A percentile compares a stretch with the other conserved stretches of the same genome.
Evolutionary conservation across 35 echinoderm and acorn worm species (phyloP).

Genomic region (Holothuria glaberrima): DNA sequence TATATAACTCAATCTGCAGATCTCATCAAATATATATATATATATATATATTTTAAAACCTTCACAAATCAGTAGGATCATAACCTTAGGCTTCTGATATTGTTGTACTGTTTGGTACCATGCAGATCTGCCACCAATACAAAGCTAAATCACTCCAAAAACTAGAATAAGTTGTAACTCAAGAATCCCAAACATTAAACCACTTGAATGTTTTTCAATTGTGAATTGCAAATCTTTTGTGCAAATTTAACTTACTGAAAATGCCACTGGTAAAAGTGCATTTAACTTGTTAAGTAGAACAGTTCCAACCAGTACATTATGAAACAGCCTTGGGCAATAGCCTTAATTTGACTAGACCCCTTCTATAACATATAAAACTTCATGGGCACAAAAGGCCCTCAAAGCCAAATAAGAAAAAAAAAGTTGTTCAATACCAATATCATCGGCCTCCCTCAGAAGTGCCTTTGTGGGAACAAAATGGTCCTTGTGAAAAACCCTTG

Average conservation of each 20-base stretch:
- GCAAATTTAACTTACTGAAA: conserved; percentile 30
- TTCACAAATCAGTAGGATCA: too few relatives aligned
- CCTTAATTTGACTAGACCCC: conserved; percentile 12
- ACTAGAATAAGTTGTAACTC: too few relatives aligned
- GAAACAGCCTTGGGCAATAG: conserved; percentile 44
- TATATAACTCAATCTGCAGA: too few relatives aligned
- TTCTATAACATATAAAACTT: neutral
- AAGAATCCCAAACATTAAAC: neutral
- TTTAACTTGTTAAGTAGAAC: conserved; percentile 35
- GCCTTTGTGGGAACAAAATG: conserved; percentile 31
- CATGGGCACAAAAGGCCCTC: conserved; percentile 21
- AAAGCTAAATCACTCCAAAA: too few relatives aligned
- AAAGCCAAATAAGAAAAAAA: neutral
- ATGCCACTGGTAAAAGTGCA: conserved; percentile 36
- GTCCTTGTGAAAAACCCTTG: neutral
- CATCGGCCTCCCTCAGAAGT: conserved; percentile 28
- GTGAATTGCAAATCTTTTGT: neutral
- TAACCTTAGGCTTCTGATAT: too few relatives aligned
- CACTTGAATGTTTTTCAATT: neutral
- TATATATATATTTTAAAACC: too few relatives aligned
- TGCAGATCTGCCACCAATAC: too few relatives aligned
- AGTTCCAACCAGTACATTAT: conserved; percentile 2
- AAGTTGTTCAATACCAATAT: conserved; percentile 3
- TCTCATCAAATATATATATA: too few relatives aligned
- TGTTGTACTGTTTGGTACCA: too few relatives aligned